Conservation (phyloP, 2,797 vertebrate species). For the Sebastes alutus region DNA sequence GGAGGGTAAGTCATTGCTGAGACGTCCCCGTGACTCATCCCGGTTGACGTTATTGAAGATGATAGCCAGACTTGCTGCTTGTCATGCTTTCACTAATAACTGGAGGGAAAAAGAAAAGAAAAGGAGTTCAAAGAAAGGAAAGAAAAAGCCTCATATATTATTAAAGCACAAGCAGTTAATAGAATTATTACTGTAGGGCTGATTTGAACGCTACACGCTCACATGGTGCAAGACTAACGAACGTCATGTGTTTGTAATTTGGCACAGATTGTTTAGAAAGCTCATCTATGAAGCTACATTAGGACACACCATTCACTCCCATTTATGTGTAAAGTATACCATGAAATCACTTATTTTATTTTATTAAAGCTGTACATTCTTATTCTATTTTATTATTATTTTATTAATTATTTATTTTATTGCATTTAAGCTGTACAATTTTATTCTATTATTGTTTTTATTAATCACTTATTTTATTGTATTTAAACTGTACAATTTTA, state of each 20-base stretch:
- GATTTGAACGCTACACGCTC: background rate
- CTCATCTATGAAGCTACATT: background rate
- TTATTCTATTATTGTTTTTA: too few species aligned
- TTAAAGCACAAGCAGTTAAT: conserved; percentile 28
- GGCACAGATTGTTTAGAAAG: background rate
- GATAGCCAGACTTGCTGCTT: conserved; percentile 64
- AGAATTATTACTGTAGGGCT: conserved; percentile 11
- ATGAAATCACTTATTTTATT: background rate
- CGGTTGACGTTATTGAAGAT: conserved; percentile 64
- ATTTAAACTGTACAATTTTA: too few species aligned
- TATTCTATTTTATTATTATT: too few species aligned
- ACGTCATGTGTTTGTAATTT: conserved; percentile 7
- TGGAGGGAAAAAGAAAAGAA: conserved; percentile 17
- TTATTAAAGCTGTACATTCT: too few species aligned
- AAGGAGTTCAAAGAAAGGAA: conserved; percentile 23
- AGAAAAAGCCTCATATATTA: conserved; percentile 29
- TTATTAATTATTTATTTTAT: too few species aligned
- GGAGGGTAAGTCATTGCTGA: conserved; percentile 47
- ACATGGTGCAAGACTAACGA: conserved; percentile 6
- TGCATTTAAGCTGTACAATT: too few species aligned
- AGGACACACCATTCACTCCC: background rate
- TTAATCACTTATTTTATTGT: too few species aligned
- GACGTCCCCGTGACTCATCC: conserved; percentile 65
- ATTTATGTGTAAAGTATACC: background rate
- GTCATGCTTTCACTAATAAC: conserved; percentile 34